phyloP scores from a whole-genome alignment of 2,113 vertebrate genomes.

The Lutjanus erythropterus region DNA sequence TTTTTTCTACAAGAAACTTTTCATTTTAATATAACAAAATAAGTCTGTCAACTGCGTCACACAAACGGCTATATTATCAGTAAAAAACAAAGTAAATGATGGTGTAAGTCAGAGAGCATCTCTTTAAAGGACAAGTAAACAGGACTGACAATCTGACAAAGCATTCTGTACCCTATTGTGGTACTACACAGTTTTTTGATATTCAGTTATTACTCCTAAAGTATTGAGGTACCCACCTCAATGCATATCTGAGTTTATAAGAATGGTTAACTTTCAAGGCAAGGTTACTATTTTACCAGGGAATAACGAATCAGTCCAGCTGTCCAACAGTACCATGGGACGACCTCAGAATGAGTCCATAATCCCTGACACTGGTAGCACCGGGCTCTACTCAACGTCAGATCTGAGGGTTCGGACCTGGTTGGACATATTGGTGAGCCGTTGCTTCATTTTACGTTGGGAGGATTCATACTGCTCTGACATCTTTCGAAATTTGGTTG shows the following conservation, averaged over 20 bases:
- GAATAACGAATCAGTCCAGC: not conserved
- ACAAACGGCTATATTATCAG: not conserved
- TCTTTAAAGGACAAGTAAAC: not conserved
- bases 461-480: constrained; percentile 85
- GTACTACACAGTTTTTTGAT: not conserved
- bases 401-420: constrained; percentile 73
- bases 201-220: not conserved
- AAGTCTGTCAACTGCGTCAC: not conserved
- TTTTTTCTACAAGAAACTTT: too few relatives aligned
- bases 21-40: not conserved
- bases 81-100: not conserved
- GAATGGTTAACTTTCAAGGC: not conserved
- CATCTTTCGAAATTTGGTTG: constrained; percentile 87
- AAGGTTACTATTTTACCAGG: not conserved
- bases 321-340: not conserved
- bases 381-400: constrained; percentile 59
- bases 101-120: not conserved
- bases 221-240: not conserved
- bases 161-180: not conserved
- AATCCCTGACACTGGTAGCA: not conserved
- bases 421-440: constrained; percentile 89
- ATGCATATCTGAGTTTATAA: not conserved
- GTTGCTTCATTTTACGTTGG: constrained; percentile 91
- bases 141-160: not conserved
- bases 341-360: not conserved